Percentiles rank a stretch among this genome's conserved stretches.
phyloP scores from a whole-genome alignment of 2,797 vertebrate species.

The Tarsius wallacei region DNA sequence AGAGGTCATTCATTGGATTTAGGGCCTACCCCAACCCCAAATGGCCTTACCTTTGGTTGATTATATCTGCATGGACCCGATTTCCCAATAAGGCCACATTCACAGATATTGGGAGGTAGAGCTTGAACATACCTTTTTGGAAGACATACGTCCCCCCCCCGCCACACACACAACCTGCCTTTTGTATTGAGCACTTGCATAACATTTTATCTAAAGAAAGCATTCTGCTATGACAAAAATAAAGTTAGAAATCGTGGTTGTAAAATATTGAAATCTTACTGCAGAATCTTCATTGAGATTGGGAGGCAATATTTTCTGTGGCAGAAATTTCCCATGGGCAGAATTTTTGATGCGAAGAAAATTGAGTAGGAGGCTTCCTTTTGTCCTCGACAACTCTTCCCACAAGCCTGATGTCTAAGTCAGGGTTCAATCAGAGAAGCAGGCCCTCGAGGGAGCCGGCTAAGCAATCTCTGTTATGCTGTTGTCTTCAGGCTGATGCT shows the following conservation, averaged over 20 bases:
- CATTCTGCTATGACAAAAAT: not conserved
- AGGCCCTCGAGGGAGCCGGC: not conserved
- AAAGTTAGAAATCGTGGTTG: not conserved
- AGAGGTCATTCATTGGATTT: not conserved
- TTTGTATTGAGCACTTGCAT: not conserved
- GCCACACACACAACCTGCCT: not conserved
- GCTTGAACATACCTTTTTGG: not conserved
- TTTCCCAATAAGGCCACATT: not conserved
- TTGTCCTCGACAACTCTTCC: not conserved
- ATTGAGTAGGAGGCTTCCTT: not conserved
- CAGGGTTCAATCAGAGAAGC: not conserved
- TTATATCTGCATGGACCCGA: not conserved
- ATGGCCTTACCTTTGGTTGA: not conserved
- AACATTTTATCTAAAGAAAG: slow-evolving; percentile 38
- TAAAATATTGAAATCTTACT: not conserved
- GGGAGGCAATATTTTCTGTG: not conserved
- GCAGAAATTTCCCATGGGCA: not conserved
- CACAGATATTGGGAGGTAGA: not conserved
- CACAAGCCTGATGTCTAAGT: not conserved
- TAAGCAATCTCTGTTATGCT: not conserved
- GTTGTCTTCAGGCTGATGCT: not conserved
- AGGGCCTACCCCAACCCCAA: not conserved
- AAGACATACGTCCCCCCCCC: not conserved
- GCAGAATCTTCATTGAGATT: not conserved
- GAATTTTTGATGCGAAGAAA: not conserved